Percentiles rank a stretch among this genome's conserved stretches.
Conservation (phyloP, 2,888 invertebrate genomes). For the Polydrusus tereticollis region DNA sequence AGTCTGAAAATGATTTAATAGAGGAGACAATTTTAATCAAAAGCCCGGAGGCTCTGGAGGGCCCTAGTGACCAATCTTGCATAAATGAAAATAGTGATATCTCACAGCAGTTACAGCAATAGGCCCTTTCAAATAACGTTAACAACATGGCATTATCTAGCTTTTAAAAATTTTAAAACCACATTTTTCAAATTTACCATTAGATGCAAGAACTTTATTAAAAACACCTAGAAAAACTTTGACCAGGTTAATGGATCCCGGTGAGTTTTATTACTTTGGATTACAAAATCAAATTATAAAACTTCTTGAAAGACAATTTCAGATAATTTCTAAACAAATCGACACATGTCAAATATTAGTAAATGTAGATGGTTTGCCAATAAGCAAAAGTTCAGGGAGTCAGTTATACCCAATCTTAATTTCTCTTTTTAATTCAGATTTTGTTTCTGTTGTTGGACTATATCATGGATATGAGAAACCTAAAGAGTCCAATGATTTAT, state of each 20-base stretch:
- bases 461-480: conserved; percentile 50
- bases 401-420: conserved; percentile 52
- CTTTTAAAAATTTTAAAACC: conserved; percentile 23
- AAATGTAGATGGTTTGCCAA: conserved; percentile 45
- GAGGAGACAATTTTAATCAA: too few relatives aligned
- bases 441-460: conserved; percentile 49
- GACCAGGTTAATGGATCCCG: conserved; percentile 14
- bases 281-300: conserved; percentile 1
- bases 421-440: conserved; percentile 38
- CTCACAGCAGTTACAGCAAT: neutral
- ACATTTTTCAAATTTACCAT: conserved; percentile 21
- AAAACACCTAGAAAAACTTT: conserved; percentile 28
- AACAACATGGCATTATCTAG: neutral
- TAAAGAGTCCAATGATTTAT: conserved; percentile 46
- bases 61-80: too few relatives aligned
- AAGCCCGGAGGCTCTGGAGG: too few relatives aligned
- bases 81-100: neutral
- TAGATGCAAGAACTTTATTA: conserved; percentile 38
- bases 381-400: conserved; percentile 44
- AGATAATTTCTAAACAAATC: neutral
- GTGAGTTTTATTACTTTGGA: conserved; percentile 20
- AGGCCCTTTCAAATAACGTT: neutral
- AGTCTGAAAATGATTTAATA: too few relatives aligned
- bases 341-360: conserved; percentile 16
- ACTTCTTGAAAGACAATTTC: neutral